Base-by-base conservation (phyloP, 35 echinoderm and acorn worm species). In the Ophioderma brevispina region DNA sequence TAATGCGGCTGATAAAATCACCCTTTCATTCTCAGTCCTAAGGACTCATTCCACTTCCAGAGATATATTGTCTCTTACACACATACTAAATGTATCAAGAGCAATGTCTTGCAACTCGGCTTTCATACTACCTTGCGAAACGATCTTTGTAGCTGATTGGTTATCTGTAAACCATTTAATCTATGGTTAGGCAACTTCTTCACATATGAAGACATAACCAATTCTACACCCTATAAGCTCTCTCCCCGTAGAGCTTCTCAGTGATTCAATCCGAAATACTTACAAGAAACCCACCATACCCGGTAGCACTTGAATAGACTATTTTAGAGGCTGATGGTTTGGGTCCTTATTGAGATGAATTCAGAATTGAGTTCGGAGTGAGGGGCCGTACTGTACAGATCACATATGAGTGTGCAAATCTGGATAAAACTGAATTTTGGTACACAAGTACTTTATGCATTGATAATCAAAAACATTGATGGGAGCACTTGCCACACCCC, bases 161-260 rank as follows among this genome's bases (percentile, higher is more conserved):
- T 43, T 83, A 42, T 83, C 81, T 13, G 81, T 83, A 32, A 83
- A 83, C 56, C 63, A 41, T 75, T 86, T 76, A 1, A 77, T 28
- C 37, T 87, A 5, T 40, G 59, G 0, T 38, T 32, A 5, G 30
- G 19, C 10, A 86, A 56, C 25, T 33, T 75, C 32, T 18, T 39
- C 3, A 75, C 52, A 39, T 77, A 87, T 13, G 55, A 38, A 70
- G 31, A 31, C 33, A 87, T 13, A 15, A 76, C 85, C 21, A 87
- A 38, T 36, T 76, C 33, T 3, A 87, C 85, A 35, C 33, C 63
- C 36, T 87, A n/a, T 76, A 0, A 87, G 37, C 38, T 87, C 85
- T 38, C 38, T 76, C 85, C 85, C 75, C 23, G 85, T 87, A 37
- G 56, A 87, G 14, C 39, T 87, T 40, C 30, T 2, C 39, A 37